Base-by-base conservation (phyloP, 1,140 invertebrate genomes). In the Matsumurasca onukii region DNA sequence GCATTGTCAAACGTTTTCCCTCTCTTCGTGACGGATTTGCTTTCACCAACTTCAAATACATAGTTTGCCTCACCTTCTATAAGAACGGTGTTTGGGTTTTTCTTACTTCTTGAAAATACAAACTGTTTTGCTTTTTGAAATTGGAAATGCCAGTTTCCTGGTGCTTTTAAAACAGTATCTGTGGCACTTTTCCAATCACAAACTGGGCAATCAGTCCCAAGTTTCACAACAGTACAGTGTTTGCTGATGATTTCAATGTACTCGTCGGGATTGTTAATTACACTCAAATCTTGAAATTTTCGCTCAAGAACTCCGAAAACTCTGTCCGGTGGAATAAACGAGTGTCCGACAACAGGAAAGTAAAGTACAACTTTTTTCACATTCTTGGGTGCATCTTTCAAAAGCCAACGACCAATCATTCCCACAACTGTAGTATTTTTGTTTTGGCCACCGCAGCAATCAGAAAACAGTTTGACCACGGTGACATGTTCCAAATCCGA, bases 251-350 rank as follows among this genome's bases (percentile, higher is more conserved):
- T 59, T 57, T 68, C 34, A 27, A 39, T 17, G 31, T 69, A 71
- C 31, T 71, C 31, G 30, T 71, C 49, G 31, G 67, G 45, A 27
- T 45, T 45, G 15, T 31, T 61, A 24, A 77, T 70, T 5, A 57
- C 70, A 30, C 70, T 66, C 69, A 67, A 70, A 45, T 72, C 73
- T 70, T 69, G 72, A 31, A 75, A 34, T 24, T 31, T n/a, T 72
- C 73, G 73, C 72, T 77, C 73, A 65, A 72, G 73, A n/a, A 55
- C 12, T 1, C 70, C 76, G 72, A 77, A 78, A 1, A 78, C 73
- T 55, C 76, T 65, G 62, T 76, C 75, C 1, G 76, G 71, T 0
- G 76, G 75, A n/a, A 78, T 69, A 67, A 74, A 77, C 5, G 70
- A 75, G 63, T 77, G 75, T 15, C 76, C 75, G 5, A 68, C 69